phyloP scores from a whole-genome alignment of 2,888 invertebrate genomes.

The Drosophila glabriapex region DNA sequence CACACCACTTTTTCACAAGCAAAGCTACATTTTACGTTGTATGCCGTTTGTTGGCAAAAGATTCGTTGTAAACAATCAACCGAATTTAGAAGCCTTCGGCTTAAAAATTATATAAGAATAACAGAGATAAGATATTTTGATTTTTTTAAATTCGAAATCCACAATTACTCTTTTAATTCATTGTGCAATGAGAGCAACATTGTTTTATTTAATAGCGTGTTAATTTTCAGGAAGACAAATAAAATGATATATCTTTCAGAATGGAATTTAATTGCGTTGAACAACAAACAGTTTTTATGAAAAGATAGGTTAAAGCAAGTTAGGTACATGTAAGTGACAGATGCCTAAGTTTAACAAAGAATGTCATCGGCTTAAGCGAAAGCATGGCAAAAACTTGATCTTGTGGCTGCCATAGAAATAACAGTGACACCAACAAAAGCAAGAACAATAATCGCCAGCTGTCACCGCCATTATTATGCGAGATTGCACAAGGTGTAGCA shows the following conservation, averaged over 20 bases:
- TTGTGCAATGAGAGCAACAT: neutral
- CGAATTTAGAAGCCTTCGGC: neutral
- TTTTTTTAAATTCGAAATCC: neutral
- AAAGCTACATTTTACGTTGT: neutral
- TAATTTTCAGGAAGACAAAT: neutral
- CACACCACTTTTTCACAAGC: neutral
- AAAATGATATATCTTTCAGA: neutral
- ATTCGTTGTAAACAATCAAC: neutral
- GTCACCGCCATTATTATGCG: conserved; percentile 42
- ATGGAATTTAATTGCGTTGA: neutral
- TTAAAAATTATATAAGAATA: neutral
- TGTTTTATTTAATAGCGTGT: neutral
- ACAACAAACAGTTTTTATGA: neutral
- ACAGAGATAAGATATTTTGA: neutral
- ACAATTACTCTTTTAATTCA: neutral
- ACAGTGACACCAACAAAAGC: conserved; percentile 16
- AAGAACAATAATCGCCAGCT: conserved; percentile 30
- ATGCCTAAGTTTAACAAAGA: conserved; percentile 1
- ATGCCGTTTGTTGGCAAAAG: neutral
- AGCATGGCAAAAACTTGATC: conserved; percentile 23
- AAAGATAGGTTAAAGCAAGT: neutral
- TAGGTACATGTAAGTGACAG: neutral
- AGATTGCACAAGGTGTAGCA: conserved; percentile 33
- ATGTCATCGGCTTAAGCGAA: conserved; percentile 10
- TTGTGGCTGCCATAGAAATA: conserved; percentile 23